Evolutionary conservation across 2,797 vertebrate genomes (phyloP), one percentile per base, ranked within the genome.

Genomic region (Gymnothorax reevesii): DNA sequence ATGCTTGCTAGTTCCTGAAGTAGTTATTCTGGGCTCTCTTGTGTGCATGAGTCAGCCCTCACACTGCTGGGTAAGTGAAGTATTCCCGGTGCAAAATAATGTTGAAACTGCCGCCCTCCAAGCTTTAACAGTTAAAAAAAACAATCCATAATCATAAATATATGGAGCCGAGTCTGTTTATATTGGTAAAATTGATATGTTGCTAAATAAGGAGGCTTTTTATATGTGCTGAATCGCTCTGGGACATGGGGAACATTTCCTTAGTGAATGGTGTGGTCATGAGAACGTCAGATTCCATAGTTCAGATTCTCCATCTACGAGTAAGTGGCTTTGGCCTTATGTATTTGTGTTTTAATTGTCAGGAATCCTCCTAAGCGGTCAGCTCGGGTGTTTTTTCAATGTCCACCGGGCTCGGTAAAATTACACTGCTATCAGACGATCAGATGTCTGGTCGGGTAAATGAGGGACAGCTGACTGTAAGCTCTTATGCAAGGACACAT

Each of bases 11-110:
- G 84, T 73, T 85, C 62, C 84, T 73, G 83, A 84, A 66, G 60
- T 62, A 84, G 42, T 64, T 84, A 62, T 64, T 64, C 62, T 52
- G 59, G 9, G 60, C 60, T 84, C 83, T 84, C 83, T 84, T 7
- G 83, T 84, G 83, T 84, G 15, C 22, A 64, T 84, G 83, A 84
- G 27, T 64, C 83, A 84, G 83, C 60, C 59, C 33, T 73, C 33
- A 7, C 60, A n/a, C 20, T 57, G 66, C 52, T 84, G 27, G 20
- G 7, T 10, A 20, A 64, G 83, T 33, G n/a, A 52, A 66, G 62
- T 66, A 66, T 84, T 42, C 83, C 60, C 42, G 22, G 15, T 64
- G 52, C 25, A 57, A 85, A 20, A 7, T 69, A 71, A n/a, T 64
- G 66, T 54, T 7, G 22, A 84, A 83, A 57, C 4, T 20, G 9